phyloP scores from a whole-genome alignment of 1,140 invertebrate species.

The Bicyclus anynana region DNA sequence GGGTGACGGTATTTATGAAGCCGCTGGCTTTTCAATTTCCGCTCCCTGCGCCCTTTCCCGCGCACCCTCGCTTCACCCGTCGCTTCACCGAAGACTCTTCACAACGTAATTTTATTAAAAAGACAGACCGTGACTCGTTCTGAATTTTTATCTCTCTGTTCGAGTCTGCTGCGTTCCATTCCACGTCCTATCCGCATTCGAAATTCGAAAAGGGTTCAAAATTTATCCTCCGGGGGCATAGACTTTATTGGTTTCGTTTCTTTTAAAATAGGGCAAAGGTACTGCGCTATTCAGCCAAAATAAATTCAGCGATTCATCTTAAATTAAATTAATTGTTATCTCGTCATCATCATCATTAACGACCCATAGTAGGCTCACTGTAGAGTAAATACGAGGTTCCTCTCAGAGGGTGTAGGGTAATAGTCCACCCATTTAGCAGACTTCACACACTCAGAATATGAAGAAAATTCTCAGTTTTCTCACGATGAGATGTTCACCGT shows the following conservation, averaged over 20 bases:
- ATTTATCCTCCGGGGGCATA: neutral
- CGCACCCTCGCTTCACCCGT: conserved; percentile 9
- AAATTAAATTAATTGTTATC: neutral
- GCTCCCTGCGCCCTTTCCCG: conserved; percentile 31
- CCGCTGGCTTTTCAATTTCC: conserved; percentile 62
- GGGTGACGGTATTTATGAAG: conserved; percentile 37
- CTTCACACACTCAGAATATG: too few relatives aligned
- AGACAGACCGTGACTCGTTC: conserved; percentile 32
- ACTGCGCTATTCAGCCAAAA: neutral
- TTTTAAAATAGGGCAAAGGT: neutral
- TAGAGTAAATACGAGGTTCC: too few relatives aligned
- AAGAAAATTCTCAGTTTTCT: too few relatives aligned
- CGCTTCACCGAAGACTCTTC: conserved; percentile 21
- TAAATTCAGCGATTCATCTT: neutral
- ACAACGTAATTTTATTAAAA: conserved; percentile 67
- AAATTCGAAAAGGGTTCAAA: conserved; percentile 20
- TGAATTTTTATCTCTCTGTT: conserved; percentile 57
- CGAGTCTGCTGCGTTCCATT: conserved; percentile 17
- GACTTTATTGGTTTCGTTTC: neutral
- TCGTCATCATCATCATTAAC: too few relatives aligned
- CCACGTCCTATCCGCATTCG: neutral
- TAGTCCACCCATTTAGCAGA: too few relatives aligned
- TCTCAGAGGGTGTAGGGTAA: too few relatives aligned
- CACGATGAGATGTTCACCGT: too few relatives aligned
- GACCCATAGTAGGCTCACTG: too few relatives aligned